phyloP scores from a whole-genome alignment of 2,888 invertebrate species.

The Perizoma affinitatum region DNA sequence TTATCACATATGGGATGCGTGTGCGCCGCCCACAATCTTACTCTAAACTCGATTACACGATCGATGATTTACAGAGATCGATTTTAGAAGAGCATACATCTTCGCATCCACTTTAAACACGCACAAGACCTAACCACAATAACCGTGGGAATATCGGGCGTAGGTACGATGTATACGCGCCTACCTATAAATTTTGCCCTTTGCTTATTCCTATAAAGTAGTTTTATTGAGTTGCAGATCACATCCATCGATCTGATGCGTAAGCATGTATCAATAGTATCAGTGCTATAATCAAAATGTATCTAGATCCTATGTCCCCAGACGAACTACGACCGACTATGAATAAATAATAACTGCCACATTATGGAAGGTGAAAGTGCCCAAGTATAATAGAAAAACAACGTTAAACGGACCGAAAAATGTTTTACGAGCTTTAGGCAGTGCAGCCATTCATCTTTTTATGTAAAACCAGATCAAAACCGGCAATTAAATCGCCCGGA shows the following conservation, averaged over 20 bases:
- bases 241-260: conserved; percentile 40
- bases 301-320: conserved; percentile 68
- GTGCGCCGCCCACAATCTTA: conserved; percentile 76
- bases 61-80: conserved; percentile 81
- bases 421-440: conserved; percentile 76
- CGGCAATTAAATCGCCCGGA: conserved; percentile 83
- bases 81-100: conserved; percentile 74
- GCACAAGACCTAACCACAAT: conserved; percentile 38
- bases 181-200: conserved; percentile 43
- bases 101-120: conserved; percentile 60
- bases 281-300: conserved; percentile 64
- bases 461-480: conserved; percentile 83
- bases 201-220: conserved; percentile 41
- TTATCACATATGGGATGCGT: conserved; percentile 74
- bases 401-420: conserved; percentile 69
- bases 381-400: conserved; percentile 70
- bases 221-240: conserved; percentile 45
- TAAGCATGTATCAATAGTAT: conserved; percentile 48
- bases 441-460: conserved; percentile 80
- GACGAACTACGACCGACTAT: conserved; percentile 51
- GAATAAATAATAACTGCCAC: conserved; percentile 67
- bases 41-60: conserved; percentile 80
- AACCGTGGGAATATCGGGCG: conserved; percentile 52
- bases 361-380: conserved; percentile 77
- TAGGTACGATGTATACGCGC: conserved; percentile 37